These are phyloP conservation scores for Catocala sponsa DNA, from an alignment of 2,888 invertebrate genomes.

Conservation along the genomic window DNA sequence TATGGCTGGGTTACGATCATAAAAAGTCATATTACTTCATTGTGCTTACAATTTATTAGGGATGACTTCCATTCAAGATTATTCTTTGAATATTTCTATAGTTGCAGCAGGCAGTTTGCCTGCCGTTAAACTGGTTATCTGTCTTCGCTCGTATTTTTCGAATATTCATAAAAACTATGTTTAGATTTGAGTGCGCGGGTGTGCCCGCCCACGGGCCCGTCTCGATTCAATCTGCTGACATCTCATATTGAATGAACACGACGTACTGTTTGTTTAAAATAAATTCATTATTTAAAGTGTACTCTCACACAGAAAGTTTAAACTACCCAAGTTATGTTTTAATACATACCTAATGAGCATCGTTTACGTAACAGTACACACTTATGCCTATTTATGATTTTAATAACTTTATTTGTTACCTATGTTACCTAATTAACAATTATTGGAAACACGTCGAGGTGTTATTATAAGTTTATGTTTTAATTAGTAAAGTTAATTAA, in stretches of 20 bases:
- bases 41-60: constrained; percentile 7
- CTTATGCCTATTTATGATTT: constrained; percentile 11
- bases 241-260: constrained; percentile 73
- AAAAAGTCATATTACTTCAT: not conserved
- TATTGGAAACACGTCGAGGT: constrained; percentile 12
- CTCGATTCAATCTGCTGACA: constrained; percentile 75
- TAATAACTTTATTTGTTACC: constrained; percentile 25
- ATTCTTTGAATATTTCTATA: constrained; percentile 6
- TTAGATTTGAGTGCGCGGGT: constrained; percentile 53
- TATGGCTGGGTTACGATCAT: not conserved
- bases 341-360: constrained; percentile 33
- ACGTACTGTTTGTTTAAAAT: constrained; percentile 74
- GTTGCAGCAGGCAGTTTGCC: constrained; percentile 4
- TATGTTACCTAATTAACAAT: constrained; percentile 11
- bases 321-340: constrained; percentile 29
- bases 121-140: constrained; percentile 16
- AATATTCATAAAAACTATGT: constrained; percentile 15
- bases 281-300: constrained; percentile 52
- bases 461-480: constrained; percentile 23
- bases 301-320: constrained; percentile 33
- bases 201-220: constrained; percentile 65
- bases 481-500: constrained; percentile 6
- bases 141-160: constrained; percentile 11
- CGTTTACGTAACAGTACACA: constrained; percentile 27
- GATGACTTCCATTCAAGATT: not conserved